Evolutionary conservation across 2,888 invertebrate species (phyloP).

Genomic region (Melanophora roralis): DNA sequence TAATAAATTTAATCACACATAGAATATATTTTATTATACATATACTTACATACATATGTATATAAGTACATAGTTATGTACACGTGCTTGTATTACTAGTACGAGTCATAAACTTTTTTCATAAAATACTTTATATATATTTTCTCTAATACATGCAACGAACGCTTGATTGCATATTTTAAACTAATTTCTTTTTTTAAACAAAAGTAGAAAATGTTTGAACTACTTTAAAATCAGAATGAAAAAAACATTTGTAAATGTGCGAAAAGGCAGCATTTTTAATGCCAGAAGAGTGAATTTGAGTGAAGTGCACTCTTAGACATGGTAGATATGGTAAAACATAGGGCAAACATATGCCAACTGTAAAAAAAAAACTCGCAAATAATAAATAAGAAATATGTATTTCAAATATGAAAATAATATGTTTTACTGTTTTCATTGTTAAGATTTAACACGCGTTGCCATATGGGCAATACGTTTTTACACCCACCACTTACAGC

Average conservation of each 20-base stretch:
- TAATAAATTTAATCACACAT: slow-evolving; percentile 37
- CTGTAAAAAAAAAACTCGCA: slow-evolving; percentile 1
- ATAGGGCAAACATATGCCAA: slow-evolving; percentile 55
- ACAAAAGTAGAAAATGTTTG: slow-evolving; percentile 54
- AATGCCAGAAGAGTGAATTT: slow-evolving; percentile 14
- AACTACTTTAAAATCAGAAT: slow-evolving; percentile 56
- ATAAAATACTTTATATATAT: slow-evolving; percentile 8
- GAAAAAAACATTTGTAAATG: slow-evolving; percentile 21
- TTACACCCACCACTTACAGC: slow-evolving; percentile 40
- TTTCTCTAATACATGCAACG: slow-evolving; percentile 39
- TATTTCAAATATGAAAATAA: slow-evolving; percentile 35
- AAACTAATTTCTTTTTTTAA: slow-evolving; percentile 61
- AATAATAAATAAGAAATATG: slow-evolving; percentile 33
- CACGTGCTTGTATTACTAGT: slow-evolving; percentile 4
- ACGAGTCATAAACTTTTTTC: slow-evolving; percentile 32
- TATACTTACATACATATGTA: too few species aligned
- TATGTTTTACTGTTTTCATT: slow-evolving; percentile 26
- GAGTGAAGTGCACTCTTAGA: slow-evolving; percentile 52
- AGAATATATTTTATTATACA: slow-evolving; percentile 12
- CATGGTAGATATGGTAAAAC: slow-evolving; percentile 23
- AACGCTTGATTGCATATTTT: slow-evolving; percentile 65
- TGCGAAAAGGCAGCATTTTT: slow-evolving; percentile 40
- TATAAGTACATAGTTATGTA: too few species aligned
- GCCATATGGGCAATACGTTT: slow-evolving; percentile 46
- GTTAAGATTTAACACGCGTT: slow-evolving; percentile 51